Evolutionary conservation across 2,113 vertebrate species (phyloP).

Genomic region (Rynchops niger): DNA sequence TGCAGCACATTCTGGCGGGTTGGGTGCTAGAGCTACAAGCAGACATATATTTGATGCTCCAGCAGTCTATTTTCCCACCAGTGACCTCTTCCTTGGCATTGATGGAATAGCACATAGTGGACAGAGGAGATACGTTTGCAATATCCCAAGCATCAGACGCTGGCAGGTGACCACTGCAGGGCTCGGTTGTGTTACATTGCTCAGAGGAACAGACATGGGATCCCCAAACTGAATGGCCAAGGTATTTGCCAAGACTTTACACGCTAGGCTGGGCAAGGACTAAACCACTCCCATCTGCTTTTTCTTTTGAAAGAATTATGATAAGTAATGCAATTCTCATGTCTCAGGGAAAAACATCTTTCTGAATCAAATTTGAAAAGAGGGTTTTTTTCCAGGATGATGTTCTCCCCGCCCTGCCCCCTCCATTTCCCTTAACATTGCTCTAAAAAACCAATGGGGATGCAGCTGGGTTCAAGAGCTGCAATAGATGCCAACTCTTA

Average conservation of each 20-base stretch:
- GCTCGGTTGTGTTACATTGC: background rate
- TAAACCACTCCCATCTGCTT: background rate
- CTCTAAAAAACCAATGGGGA: background rate
- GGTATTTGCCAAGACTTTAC: background rate
- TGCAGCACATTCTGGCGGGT: background rate
- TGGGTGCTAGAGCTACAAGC: background rate
- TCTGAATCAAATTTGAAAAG: background rate
- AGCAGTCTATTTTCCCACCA: background rate
- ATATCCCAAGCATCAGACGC: background rate
- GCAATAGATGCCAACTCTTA: background rate
- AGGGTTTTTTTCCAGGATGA: background rate
- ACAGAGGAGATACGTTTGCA: background rate
- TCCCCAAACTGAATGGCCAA: background rate
- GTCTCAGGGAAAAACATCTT: background rate
- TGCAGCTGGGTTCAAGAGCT: background rate
- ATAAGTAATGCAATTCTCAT: slow-evolving; percentile 43
- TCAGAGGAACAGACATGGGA: background rate
- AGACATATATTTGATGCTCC: background rate
- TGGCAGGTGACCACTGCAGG: background rate
- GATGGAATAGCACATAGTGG: background rate
- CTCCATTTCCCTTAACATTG: background rate
- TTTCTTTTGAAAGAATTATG: slow-evolving; percentile 46
- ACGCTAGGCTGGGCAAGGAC: background rate
- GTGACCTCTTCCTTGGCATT: background rate
- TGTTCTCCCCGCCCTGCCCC: no score